Evolutionary conservation across 2,888 invertebrate genomes (phyloP).

Genomic region (Epiblema foenella): DNA sequence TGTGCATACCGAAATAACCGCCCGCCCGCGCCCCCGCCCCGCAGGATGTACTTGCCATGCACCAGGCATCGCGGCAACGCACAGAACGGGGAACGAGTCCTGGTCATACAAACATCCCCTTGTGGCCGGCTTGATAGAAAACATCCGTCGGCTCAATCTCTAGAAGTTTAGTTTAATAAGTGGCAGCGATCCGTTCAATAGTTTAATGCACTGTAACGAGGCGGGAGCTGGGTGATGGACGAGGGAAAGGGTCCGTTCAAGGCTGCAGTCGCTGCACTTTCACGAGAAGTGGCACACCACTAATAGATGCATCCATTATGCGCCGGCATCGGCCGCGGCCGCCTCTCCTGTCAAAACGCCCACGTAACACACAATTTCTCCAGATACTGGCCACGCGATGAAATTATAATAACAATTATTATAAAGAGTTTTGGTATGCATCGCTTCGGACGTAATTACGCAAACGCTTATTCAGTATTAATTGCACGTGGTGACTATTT

Average conservation of each 20-base stretch:
- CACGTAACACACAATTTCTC: conserved; percentile 59
- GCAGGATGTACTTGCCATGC: conserved; percentile 73
- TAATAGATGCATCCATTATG: conserved; percentile 76
- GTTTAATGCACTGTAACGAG: conserved; percentile 74
- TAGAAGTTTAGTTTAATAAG: conserved; percentile 56
- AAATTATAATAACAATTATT: conserved; percentile 38
- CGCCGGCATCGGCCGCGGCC: conserved; percentile 58
- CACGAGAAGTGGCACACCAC: conserved; percentile 75
- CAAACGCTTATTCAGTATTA: conserved; percentile 17
- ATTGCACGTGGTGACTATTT: conserved; percentile 35
- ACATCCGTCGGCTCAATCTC: conserved; percentile 48
- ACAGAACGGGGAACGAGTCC: conserved; percentile 62
- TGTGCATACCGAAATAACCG: conserved; percentile 85
- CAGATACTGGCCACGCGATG: conserved; percentile 51
- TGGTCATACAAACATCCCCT: conserved; percentile 64
- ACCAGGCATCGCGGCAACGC: conserved; percentile 69
- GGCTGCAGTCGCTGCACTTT: conserved; percentile 81
- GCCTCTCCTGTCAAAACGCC: conserved; percentile 68
- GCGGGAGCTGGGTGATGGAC: conserved; percentile 71
- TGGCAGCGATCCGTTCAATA: conserved; percentile 71
- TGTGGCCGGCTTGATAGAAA: conserved; percentile 51
- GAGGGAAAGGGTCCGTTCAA: conserved; percentile 81
- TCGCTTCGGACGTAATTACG: conserved; percentile 23
- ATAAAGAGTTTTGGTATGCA: conserved; percentile 31
- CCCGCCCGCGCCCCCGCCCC: conserved; percentile 59